Conservation (phyloP, 2,888 invertebrate species). For the Autographa pulchrina region DNA sequence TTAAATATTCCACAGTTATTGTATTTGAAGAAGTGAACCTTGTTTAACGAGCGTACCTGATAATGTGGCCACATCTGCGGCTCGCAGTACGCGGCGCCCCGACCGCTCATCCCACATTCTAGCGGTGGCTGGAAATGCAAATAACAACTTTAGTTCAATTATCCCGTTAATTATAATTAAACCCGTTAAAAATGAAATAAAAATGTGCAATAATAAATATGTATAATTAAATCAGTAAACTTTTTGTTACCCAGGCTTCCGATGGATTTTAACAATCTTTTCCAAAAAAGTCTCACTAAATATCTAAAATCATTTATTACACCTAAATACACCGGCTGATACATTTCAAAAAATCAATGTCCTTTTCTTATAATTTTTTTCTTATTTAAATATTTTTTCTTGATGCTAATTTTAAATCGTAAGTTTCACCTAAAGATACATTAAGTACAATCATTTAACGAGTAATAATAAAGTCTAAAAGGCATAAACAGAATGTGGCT, state of each 20-base stretch:
- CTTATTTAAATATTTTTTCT: no score
- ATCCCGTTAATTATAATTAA: background rate
- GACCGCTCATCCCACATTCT: conserved; percentile 82
- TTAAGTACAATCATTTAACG: no score
- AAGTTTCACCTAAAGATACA: background rate
- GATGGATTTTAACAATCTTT: no score
- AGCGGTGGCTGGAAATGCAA: conserved; percentile 80
- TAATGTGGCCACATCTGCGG: conserved; percentile 86
- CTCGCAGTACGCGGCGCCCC: conserved; percentile 80
- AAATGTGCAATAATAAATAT: background rate
- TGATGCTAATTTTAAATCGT: background rate
- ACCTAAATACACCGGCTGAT: no score
- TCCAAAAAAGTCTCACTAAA: no score
- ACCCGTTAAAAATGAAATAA: background rate
- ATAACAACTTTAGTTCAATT: conserved; percentile 8
- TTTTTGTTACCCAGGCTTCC: no score
- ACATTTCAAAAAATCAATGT: no score
- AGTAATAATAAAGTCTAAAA: background rate
- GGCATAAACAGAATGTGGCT: conserved; percentile 24
- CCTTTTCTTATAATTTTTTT: no score
- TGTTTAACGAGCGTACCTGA: conserved; percentile 73
- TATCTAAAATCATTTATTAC: no score
- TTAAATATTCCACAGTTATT: background rate
- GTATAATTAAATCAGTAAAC: no score
- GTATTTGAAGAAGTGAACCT: background rate